Percentiles rank a stretch among this genome's conserved stretches.
These are phyloP conservation scores for Tridacna crocea DNA, from an alignment of 2,888 invertebrate genomes.

Conservation along the genomic window DNA sequence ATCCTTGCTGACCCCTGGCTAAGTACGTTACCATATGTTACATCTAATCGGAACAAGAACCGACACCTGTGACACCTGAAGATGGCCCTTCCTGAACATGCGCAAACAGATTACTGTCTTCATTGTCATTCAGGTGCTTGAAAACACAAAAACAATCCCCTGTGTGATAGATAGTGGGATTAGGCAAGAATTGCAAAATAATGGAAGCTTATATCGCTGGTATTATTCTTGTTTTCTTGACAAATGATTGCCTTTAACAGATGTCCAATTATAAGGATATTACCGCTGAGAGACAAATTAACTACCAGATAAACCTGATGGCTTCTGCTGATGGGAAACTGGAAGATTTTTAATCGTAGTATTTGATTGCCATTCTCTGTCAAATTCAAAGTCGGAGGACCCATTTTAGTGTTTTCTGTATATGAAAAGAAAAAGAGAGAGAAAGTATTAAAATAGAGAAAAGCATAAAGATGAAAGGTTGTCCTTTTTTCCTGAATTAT, in stretches of 20 bases:
- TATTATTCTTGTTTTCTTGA: slow-evolving; percentile 22
- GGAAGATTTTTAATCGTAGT: too few relatives aligned
- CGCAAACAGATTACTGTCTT: slow-evolving; percentile 56
- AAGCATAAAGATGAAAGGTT: too few relatives aligned
- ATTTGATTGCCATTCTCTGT: too few relatives aligned
- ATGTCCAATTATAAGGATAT: slow-evolving; percentile 33
- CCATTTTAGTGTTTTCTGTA: too few relatives aligned
- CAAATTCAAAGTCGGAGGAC: too few relatives aligned
- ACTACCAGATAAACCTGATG: slow-evolving; percentile 17
- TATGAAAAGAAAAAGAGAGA: too few relatives aligned
- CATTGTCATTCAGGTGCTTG: slow-evolving; percentile 51
- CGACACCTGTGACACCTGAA: slow-evolving; percentile 49
- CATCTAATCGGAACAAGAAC: slow-evolving; percentile 20
- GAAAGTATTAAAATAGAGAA: too few relatives aligned
- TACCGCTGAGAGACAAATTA: slow-evolving; percentile 15
- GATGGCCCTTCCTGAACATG: slow-evolving; percentile 36
- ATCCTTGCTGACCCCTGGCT: slow-evolving; percentile 14
- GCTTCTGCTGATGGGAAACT: background rate
- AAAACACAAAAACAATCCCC: slow-evolving; percentile 46
- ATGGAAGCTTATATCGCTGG: slow-evolving; percentile 29
- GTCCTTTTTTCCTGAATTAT: too few relatives aligned
- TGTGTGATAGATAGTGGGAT: slow-evolving; percentile 57
- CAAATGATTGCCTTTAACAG: slow-evolving; percentile 31
- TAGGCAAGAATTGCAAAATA: slow-evolving; percentile 55
- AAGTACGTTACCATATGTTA: slow-evolving; percentile 60